Percentiles rank a stretch among this genome's conserved stretches.
These are phyloP conservation scores for Lagocephalus sceleratus DNA, from an alignment of 2,797 vertebrate genomes.

Conservation along the genomic window DNA sequence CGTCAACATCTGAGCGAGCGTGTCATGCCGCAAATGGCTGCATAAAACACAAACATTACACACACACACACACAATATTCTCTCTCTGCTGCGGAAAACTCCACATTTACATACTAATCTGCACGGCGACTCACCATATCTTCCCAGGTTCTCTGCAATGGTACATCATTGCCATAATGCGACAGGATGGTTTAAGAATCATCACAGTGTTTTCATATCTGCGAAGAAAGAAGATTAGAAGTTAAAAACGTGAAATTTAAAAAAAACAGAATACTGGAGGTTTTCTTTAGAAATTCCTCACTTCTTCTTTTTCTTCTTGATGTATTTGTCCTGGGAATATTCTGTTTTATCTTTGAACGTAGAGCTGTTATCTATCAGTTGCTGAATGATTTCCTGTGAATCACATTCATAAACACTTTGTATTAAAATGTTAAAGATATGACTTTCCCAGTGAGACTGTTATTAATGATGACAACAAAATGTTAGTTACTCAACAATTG, in stretches of 20 bases:
- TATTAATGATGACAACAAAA: too few species aligned
- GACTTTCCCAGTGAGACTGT: too few species aligned
- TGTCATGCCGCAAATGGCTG: constrained; percentile 93
- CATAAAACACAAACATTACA: constrained; percentile 15
- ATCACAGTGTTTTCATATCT: constrained; percentile 91
- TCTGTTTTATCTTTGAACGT: constrained; percentile 96
- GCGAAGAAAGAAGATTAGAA: constrained; percentile 19
- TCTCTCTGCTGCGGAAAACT: not conserved
- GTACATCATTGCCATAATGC: constrained; percentile 96
- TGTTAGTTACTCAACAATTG: too few species aligned
- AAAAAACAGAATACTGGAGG: too few species aligned
- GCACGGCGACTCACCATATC: constrained; percentile 84
- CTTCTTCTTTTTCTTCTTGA: constrained; percentile 99
- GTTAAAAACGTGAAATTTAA: too few species aligned
- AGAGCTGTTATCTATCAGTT: constrained; percentile 95
- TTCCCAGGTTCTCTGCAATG: constrained; percentile 95
- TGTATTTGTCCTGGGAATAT: constrained; percentile 97
- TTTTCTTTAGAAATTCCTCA: constrained; percentile 67
- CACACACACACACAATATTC: not conserved
- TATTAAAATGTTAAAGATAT: too few species aligned
- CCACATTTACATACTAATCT: not conserved
- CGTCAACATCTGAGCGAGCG: constrained; percentile 91
- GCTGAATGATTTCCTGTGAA: constrained; percentile 91
- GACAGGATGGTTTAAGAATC: constrained; percentile 88
- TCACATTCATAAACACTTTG: constrained; percentile 3